Evolutionary conservation across 2,797 vertebrate genomes (phyloP), one percentile per base, ranked within the genome.

Genomic region (Phyllotis vaccarum): DNA sequence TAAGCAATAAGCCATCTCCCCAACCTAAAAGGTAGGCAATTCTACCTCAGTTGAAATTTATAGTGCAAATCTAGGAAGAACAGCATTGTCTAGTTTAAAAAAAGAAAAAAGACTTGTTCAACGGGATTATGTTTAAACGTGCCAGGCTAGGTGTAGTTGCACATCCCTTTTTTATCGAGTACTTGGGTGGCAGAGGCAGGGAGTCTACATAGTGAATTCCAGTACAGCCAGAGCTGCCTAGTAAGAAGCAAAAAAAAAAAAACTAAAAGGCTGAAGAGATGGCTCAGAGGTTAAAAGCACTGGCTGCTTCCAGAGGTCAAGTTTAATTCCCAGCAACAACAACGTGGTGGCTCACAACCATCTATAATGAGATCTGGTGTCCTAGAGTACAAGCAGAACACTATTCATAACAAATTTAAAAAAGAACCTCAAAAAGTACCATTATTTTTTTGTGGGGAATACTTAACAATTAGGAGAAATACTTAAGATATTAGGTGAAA

Each of bases 41-140:
- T 92, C 31, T 95, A 2, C 49, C 31, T 89, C 54, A 87, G 37
- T 56, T 58, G 22, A 90, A 93, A 83, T 83, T 86, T 52, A 74
- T 11, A 86, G 46, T 62, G 31, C 17, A 92, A 93, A 76, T 90
- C 60, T 76, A 70, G 13, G 31, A 46, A 62, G 40, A 70, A 46
- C 29, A 90, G 3, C n/a, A 68, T 52, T 49, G n/a, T 83, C 76
- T 64, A 46, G 74, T 37, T 49, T 49, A 49, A 86, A 90, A 89
- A 83, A 52, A 64, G 29, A 86, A 90, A 89, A 83, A 52, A 64
- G 29, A 24, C 49, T 89, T 89, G 4, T 78, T 68, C 81, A 60
- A 89, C 60, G 19, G 56, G 82, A n/a, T 94, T 83, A 82, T 34
- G n/a, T 86, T 79, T 64, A 81, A 82, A 72, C 83, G 56, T 62